phyloP scores from a whole-genome alignment of 2,888 invertebrate genomes.

The Lypha dubia region DNA sequence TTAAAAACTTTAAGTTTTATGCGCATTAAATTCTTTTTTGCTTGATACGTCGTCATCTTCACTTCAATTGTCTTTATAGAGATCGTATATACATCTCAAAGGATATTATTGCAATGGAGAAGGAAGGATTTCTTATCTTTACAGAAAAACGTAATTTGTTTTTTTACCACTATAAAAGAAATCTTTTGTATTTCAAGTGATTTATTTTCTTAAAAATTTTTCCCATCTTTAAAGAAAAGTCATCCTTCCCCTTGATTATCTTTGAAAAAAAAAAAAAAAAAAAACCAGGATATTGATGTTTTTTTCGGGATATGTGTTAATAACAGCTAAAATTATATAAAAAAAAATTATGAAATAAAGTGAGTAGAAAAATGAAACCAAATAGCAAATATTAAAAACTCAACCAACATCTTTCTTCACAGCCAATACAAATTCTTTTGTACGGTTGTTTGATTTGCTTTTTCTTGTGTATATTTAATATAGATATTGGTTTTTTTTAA shows the following conservation, averaged over 20 bases:
- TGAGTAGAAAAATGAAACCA: constrained; percentile 15
- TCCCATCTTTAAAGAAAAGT: too few relatives aligned
- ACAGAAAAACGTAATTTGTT: too few relatives aligned
- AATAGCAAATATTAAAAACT: constrained; percentile 39
- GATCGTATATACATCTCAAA: too few relatives aligned
- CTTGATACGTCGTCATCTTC: too few relatives aligned
- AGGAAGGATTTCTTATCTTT: too few relatives aligned
- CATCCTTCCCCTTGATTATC: constrained; percentile 37
- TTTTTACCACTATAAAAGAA: too few relatives aligned
- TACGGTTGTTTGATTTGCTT: not conserved
- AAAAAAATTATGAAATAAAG: constrained; percentile 41
- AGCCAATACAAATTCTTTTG: not conserved
- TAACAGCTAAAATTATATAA: constrained; percentile 46
- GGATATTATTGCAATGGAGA: too few relatives aligned
- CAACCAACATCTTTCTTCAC: constrained; percentile 43
- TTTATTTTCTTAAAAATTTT: too few relatives aligned
- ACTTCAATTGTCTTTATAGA: too few relatives aligned
- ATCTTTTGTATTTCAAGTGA: too few relatives aligned
- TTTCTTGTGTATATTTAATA: constrained; percentile 25
- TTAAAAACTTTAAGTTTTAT: too few relatives aligned
- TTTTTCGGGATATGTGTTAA: constrained; percentile 59
- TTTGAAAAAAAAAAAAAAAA: constrained; percentile 10
- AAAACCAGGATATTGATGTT: constrained; percentile 51
- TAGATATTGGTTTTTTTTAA: constrained; percentile 24
- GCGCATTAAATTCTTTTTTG: too few relatives aligned